These are phyloP conservation scores for Drosophila melanosoma DNA, from an alignment of 2,888 invertebrate genomes.

Conservation along the genomic window DNA sequence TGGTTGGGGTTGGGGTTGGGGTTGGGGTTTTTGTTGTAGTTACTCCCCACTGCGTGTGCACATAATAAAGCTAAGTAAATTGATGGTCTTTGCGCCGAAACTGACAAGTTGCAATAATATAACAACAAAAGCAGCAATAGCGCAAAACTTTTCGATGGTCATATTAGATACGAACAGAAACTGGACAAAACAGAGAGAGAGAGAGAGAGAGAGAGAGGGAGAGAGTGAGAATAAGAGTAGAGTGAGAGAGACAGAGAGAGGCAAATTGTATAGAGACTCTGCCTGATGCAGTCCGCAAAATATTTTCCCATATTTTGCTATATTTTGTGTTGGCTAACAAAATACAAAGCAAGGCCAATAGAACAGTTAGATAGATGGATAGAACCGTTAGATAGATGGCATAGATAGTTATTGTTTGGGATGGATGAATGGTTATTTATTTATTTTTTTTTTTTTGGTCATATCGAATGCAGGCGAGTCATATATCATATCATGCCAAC, in stretches of 20 bases:
- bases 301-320: constrained; percentile 39
- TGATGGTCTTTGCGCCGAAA: constrained; percentile 80
- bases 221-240: background rate
- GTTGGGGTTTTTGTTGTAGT: no score
- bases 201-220: background rate
- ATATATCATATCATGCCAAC: constrained; percentile 65
- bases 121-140: constrained; percentile 36
- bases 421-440: constrained; percentile 45
- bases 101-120: constrained; percentile 76
- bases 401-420: constrained; percentile 33
- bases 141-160: constrained; percentile 71
- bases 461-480: constrained; percentile 42
- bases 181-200: constrained; percentile 22
- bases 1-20: background rate
- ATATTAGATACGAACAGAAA: constrained; percentile 50
- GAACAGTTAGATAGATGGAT: constrained; percentile 43
- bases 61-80: constrained; percentile 81
- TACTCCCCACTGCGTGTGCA: constrained; percentile 70
- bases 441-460: constrained; percentile 32
- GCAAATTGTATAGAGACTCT: constrained; percentile 33
- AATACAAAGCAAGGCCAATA: constrained; percentile 20
- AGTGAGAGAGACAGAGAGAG: background rate
- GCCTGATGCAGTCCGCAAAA: constrained; percentile 13
- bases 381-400: constrained; percentile 39
- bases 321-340: constrained; percentile 38